Conservation (phyloP, 2,888 invertebrate genomes). For the Saturnia pavonia region DNA sequence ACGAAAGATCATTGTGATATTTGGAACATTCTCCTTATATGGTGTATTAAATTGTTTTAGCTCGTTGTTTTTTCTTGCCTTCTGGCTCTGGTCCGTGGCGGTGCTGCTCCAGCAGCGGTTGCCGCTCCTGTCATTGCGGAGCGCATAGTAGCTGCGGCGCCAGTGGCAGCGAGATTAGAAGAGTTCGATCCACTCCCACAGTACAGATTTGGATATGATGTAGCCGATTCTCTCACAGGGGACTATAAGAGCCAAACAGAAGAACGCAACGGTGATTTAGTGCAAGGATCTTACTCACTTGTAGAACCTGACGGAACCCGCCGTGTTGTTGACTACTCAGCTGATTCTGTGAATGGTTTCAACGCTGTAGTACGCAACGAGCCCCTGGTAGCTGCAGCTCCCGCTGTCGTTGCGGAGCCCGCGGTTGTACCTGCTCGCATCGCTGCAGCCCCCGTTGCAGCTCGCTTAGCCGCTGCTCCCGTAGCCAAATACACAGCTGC, state of each 20-base stretch:
- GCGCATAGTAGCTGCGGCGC: conserved; percentile 50
- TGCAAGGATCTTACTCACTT: conserved; percentile 67
- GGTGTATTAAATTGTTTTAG: conserved; percentile 41
- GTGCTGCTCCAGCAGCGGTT: conserved; percentile 49
- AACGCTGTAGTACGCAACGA: conserved; percentile 68
- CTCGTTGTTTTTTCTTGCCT: conserved; percentile 61
- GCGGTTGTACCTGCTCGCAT: conserved; percentile 27
- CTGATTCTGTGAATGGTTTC: conserved; percentile 67
- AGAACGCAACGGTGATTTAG: conserved; percentile 77
- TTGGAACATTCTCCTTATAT: conserved; percentile 19
- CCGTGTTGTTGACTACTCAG: conserved; percentile 66
- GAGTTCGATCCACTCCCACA: conserved; percentile 81
- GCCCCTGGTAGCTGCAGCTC: conserved; percentile 39
- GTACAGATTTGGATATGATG: conserved; percentile 74
- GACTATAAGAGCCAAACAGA: conserved; percentile 73
- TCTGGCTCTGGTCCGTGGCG: conserved; percentile 55
- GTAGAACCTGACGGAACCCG: conserved; percentile 65
- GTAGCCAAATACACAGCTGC: conserved; percentile 53
- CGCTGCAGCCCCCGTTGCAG: conserved; percentile 27
- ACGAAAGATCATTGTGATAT: conserved; percentile 31
- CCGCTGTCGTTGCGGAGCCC: conserved; percentile 29
- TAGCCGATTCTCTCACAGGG: conserved; percentile 65
- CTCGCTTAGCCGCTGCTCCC: conserved; percentile 37
- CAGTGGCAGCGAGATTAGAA: conserved; percentile 51
- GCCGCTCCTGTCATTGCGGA: conserved; percentile 53